Conservation (phyloP, 2,797 vertebrate species). For the Buceros bicornis region DNA sequence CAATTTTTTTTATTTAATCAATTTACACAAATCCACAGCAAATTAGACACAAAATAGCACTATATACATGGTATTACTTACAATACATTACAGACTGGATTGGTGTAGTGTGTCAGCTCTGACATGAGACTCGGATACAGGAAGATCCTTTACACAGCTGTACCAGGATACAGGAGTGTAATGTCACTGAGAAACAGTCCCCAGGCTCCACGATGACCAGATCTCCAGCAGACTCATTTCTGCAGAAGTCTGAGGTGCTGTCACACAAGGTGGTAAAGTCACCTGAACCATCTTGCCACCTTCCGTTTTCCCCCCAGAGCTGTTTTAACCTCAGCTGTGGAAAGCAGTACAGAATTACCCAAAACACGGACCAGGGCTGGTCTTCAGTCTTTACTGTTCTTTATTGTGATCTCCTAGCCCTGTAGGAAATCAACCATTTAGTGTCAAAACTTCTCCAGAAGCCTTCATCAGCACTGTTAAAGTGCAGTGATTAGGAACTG, state of each 20-base stretch:
- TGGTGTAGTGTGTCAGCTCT: slow-evolving; percentile 58
- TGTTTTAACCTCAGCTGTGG: not conserved
- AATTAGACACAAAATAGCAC: slow-evolving; percentile 71
- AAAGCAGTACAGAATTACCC: not conserved
- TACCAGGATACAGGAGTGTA: slow-evolving; percentile 18
- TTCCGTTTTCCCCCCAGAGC: not conserved
- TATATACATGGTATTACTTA: slow-evolving; percentile 79
- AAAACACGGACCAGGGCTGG: not conserved
- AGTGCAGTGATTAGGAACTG: not conserved
- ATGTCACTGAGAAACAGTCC: not conserved
- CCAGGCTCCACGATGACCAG: not conserved
- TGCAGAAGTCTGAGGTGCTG: not conserved
- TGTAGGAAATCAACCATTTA: not conserved
- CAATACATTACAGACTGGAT: slow-evolving; percentile 71
- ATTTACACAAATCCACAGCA: slow-evolving; percentile 76
- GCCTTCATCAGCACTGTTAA: not conserved
- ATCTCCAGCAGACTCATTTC: not conserved
- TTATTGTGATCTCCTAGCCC: not conserved
- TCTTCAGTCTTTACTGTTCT: not conserved
- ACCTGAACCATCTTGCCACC: not conserved
- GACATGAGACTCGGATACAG: slow-evolving; percentile 2
- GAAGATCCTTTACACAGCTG: slow-evolving; percentile 19
- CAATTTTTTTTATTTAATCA: slow-evolving; percentile 77
- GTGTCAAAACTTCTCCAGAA: not conserved
- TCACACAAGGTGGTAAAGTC: not conserved